A percentile compares a stretch with the other conserved stretches of the same genome.
Conservation (phyloP, 2,888 invertebrate species). For the Magallana nippona region DNA sequence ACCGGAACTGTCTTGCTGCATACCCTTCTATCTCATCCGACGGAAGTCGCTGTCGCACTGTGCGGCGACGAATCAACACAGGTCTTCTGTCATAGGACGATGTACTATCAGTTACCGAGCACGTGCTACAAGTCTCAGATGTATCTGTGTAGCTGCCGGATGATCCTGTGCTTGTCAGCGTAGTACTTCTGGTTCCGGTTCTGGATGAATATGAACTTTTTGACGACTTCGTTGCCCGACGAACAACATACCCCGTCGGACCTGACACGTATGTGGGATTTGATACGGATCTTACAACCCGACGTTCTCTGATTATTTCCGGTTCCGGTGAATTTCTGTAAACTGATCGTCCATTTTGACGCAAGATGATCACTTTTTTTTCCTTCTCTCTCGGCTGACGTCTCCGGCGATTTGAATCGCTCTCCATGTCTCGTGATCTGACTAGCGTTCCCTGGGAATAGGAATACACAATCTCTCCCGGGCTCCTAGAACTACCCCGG, state of each 20-base stretch:
- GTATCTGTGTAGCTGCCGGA: neutral
- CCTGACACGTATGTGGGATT: neutral
- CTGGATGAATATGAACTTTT: neutral
- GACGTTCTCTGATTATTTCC: neutral
- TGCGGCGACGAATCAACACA: neutral
- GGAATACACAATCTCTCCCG: neutral
- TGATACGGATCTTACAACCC: neutral
- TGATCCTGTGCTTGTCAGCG: neutral
- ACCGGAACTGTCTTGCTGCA: constrained; percentile 4
- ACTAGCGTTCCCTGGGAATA: neutral
- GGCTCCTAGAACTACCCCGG: neutral
- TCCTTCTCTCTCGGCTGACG: neutral
- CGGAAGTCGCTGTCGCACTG: neutral
- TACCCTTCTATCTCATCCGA: neutral
- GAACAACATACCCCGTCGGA: neutral
- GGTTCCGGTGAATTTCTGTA: neutral
- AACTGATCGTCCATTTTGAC: neutral
- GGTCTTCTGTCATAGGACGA: neutral
- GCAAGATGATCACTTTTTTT: neutral
- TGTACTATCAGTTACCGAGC: neutral
- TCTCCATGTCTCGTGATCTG: neutral
- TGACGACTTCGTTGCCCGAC: neutral
- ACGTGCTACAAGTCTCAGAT: constrained; percentile 6
- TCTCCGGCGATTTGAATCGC: neutral
- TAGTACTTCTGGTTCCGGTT: neutral